Evolutionary conservation across 2,113 vertebrate genomes (phyloP).

Genomic region (Hyaena hyaena): DNA sequence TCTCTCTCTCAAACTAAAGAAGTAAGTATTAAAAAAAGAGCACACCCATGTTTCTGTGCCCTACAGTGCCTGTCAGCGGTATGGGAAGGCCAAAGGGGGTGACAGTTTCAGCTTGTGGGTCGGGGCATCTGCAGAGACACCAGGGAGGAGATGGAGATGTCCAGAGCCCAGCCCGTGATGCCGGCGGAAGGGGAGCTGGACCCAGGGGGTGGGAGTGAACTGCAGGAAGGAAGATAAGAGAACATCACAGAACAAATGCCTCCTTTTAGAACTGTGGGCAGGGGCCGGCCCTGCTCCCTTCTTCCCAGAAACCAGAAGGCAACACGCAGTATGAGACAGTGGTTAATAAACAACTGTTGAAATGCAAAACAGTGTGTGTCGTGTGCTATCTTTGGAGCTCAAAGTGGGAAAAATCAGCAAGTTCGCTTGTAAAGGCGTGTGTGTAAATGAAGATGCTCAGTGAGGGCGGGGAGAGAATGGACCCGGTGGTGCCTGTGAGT

Average conservation of each 20-base stretch:
- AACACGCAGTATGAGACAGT: not conserved
- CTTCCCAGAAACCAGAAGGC: not conserved
- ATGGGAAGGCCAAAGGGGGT: not conserved
- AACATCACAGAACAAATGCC: not conserved
- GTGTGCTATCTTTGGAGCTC: not conserved
- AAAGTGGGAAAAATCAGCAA: not conserved
- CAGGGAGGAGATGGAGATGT: too few species aligned
- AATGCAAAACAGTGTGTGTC: not conserved
- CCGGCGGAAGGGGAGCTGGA: not conserved
- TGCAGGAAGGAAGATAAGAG: not conserved
- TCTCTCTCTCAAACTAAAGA: too few species aligned
- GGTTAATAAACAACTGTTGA: not conserved
- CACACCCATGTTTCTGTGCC: fast-evolving
- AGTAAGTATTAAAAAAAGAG: too few species aligned
- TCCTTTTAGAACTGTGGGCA: not conserved
- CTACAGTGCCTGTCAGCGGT: fast-evolving
- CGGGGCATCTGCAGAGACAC: not conserved
- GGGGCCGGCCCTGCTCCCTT: not conserved
- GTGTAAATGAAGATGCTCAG: not conserved
- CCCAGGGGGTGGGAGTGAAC: not conserved
- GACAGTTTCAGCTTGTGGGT: not conserved
- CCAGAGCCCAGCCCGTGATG: not conserved
- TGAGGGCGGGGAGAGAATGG: not conserved
- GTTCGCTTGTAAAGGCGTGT: not conserved
- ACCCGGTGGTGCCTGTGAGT: too few species aligned